Evolutionary conservation across 1,140 invertebrate genomes (phyloP).

Genomic region (Bactericera cockerelli): DNA sequence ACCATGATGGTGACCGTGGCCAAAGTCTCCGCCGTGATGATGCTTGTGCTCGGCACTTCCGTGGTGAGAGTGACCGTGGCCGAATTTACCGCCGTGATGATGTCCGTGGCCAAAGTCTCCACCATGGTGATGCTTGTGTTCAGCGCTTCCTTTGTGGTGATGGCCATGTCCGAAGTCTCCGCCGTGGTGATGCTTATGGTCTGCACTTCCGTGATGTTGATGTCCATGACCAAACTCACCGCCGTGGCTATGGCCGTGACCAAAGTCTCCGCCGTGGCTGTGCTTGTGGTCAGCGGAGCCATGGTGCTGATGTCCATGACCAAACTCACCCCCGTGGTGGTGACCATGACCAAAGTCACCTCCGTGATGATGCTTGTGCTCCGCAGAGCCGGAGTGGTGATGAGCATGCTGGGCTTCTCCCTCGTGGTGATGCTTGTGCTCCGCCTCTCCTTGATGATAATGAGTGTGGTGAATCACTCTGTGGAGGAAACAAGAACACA

Average conservation of each 20-base stretch:
- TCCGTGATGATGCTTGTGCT: constrained; percentile 18
- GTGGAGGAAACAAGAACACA: constrained; percentile 1
- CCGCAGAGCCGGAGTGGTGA: constrained; percentile 17
- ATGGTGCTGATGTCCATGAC: constrained; percentile 14
- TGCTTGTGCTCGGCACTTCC: constrained; percentile 15
- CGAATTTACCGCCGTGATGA: constrained; percentile 13
- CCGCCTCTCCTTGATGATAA: constrained; percentile 11
- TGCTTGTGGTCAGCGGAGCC: constrained; percentile 14
- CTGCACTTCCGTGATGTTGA: constrained; percentile 16
- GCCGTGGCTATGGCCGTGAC: constrained; percentile 17
- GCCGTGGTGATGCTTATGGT: constrained; percentile 18
- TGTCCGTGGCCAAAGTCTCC: constrained; percentile 14
- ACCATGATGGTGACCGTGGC: constrained; percentile 18
- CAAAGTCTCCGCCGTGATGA: constrained; percentile 17
- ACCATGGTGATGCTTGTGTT: constrained; percentile 17
- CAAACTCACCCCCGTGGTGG: constrained; percentile 18
- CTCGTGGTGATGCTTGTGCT: constrained; percentile 15
- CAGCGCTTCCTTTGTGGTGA: constrained; percentile 17
- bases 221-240: constrained; percentile 18
- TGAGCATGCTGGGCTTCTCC: constrained; percentile 17
- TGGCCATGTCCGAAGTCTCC: constrained; percentile 18
- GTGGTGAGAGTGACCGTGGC: constrained; percentile 14
- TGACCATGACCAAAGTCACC: constrained; percentile 18
- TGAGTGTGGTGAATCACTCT: constrained; percentile 20
- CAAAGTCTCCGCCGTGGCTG: constrained; percentile 17